Conservation (phyloP, 2,113 vertebrate genomes). For the Phocoena phocoena region DNA sequence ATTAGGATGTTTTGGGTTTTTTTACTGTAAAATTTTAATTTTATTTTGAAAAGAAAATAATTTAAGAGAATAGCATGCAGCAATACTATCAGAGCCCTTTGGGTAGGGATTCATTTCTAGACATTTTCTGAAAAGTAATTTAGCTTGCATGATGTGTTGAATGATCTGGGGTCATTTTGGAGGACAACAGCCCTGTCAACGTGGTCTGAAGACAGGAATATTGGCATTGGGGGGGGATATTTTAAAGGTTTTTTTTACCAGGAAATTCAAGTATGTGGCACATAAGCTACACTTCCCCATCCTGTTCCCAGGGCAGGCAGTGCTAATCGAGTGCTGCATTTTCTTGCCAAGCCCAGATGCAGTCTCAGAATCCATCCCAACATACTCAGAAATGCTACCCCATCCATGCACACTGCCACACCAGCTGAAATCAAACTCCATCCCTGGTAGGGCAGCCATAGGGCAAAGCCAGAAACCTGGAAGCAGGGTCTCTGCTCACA, state of each 20-base stretch:
- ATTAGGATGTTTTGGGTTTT: background rate
- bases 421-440: background rate
- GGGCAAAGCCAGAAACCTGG: background rate
- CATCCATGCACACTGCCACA: accelerated
- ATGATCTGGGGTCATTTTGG: background rate
- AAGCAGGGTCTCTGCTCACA: background rate
- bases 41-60: conserved; percentile 22
- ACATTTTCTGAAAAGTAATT: background rate
- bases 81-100: background rate
- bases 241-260: background rate
- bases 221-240: no score
- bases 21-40: background rate
- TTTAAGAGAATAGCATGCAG: background rate
- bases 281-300: accelerated
- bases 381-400: background rate
- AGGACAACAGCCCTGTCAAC: background rate
- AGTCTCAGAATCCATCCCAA: background rate
- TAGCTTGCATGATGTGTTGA: background rate
- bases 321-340: background rate
- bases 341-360: background rate
- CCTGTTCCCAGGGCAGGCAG: background rate
- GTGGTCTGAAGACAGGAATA: background rate
- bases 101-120: background rate
- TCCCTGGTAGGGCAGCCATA: background rate
- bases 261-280: background rate